These are phyloP conservation scores for Piaya cayana DNA, from an alignment of 2,113 vertebrate genomes.

Conservation along the genomic window DNA sequence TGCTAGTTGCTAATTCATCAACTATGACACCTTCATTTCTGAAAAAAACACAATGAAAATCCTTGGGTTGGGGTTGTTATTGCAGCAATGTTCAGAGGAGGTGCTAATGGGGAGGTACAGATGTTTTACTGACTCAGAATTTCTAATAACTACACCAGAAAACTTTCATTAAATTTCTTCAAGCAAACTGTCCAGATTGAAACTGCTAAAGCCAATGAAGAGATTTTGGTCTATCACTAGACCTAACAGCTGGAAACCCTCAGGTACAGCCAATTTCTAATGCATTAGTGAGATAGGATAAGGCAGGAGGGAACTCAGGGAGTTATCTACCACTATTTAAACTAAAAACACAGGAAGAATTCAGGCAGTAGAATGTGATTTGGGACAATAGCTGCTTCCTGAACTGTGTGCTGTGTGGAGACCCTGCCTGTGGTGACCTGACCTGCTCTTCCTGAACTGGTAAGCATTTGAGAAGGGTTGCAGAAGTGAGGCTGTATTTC, in stretches of 20 bases:
- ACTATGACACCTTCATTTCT: not conserved
- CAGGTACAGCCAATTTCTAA: not conserved
- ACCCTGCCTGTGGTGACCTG: not conserved
- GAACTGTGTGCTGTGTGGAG: not conserved
- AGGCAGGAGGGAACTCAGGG: not conserved
- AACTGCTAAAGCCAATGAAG: not conserved
- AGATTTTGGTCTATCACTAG: not conserved
- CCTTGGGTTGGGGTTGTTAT: not conserved
- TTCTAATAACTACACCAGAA: not conserved
- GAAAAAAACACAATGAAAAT: not conserved
- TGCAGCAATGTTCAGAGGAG: not conserved
- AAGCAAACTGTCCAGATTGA: not conserved
- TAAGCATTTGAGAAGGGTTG: not conserved
- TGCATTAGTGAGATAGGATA: not conserved
- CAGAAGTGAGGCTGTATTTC: not conserved
- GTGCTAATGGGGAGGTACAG: not conserved
- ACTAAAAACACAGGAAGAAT: not conserved
- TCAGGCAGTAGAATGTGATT: not conserved
- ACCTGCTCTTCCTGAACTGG: not conserved
- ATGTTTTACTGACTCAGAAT: not conserved
- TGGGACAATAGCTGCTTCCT: slow-evolving; percentile 2
- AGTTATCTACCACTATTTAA: not conserved
- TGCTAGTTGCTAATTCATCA: not conserved
- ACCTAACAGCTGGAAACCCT: not conserved
- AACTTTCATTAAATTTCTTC: not conserved